phyloP scores from a whole-genome alignment of 2,888 invertebrate genomes.

The Synergus umbraculus region DNA sequence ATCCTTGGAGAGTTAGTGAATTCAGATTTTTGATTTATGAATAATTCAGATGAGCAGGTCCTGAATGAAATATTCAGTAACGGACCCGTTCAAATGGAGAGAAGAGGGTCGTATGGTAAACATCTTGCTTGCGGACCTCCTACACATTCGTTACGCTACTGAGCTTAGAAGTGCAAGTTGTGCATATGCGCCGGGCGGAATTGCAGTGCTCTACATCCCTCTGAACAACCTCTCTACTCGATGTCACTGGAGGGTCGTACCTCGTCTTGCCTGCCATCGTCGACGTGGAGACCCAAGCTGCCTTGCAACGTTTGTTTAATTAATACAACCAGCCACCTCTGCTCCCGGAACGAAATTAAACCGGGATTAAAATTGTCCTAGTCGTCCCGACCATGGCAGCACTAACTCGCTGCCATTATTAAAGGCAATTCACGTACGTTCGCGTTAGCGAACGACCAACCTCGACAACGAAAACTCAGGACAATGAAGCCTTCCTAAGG shows the following conservation, averaged over 20 bases:
- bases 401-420: conserved; percentile 42
- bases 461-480: conserved; percentile 21
- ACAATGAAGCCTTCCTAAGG: conserved; percentile 37
- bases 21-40: conserved; percentile 36
- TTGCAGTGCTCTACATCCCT: conserved; percentile 50
- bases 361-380: conserved; percentile 44
- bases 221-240: conserved; percentile 55
- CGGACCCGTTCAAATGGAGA: conserved; percentile 11
- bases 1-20: not conserved
- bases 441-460: conserved; percentile 1
- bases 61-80: conserved; percentile 33
- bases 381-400: conserved; percentile 15
- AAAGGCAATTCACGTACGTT: conserved; percentile 42
- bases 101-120: conserved; percentile 26
- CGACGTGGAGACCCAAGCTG: conserved; percentile 23
- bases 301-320: conserved; percentile 57
- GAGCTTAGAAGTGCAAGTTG: conserved; percentile 23
- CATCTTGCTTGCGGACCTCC: conserved; percentile 30
- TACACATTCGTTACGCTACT: conserved; percentile 35
- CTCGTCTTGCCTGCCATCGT: conserved; percentile 44
- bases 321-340: conserved; percentile 48
- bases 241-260: conserved; percentile 54
- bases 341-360: conserved; percentile 44
- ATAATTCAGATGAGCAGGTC: conserved; percentile 23
- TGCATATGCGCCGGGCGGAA: conserved; percentile 42